Base-by-base conservation (phyloP, 1,140 invertebrate species). In the Drosophila melanica region DNA sequence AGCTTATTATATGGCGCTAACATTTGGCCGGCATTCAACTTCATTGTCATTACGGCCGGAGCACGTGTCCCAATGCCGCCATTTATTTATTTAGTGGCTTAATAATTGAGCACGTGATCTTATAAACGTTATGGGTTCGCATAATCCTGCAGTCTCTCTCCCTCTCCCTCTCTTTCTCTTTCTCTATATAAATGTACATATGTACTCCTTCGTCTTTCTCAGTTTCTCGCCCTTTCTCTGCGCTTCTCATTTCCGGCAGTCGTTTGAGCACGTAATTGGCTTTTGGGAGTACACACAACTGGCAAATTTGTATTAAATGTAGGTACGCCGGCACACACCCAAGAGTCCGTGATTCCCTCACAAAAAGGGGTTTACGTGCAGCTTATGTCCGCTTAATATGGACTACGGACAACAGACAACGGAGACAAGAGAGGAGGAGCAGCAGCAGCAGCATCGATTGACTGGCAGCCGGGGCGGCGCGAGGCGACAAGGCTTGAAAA, bases 31-130 rank as follows among this genome's bases (percentile, higher is more conserved):
- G 4, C n/a, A 30, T 42, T 62, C 45, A 30, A 59, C 41, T 45
- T 57, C 54, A 57, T 62, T 48, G 50, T 54, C 62, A 30, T 53
- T 54, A 10, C 35, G 59, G 35, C n/a, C 60, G 39, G 39, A 72
- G 79, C 82, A 87, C 82, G 79, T 87, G 82, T 89, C 84, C 47
- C 75, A 55, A 78, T 75, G 37, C 76, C 53, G 76, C 79, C 77
- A 79, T 89, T 89, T 87, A 87, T 82, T 87, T 87, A 89, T 87
- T 87, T 82, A 79, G 84, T 89, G 84, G 79, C 82, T 87, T 82
- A 87, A 87, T 87, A 87, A 87, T 87, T 87, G 84, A 87, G 75
- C 82, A 87, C 82, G 84, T 87, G 82, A 87, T 87, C 82, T 89
- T 87, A 82, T 82, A 87, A 87, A 87, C 77, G 75, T 79, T 82